Evolutionary conservation across 2,113 vertebrate species (phyloP).

Genomic region (Indri indri): DNA sequence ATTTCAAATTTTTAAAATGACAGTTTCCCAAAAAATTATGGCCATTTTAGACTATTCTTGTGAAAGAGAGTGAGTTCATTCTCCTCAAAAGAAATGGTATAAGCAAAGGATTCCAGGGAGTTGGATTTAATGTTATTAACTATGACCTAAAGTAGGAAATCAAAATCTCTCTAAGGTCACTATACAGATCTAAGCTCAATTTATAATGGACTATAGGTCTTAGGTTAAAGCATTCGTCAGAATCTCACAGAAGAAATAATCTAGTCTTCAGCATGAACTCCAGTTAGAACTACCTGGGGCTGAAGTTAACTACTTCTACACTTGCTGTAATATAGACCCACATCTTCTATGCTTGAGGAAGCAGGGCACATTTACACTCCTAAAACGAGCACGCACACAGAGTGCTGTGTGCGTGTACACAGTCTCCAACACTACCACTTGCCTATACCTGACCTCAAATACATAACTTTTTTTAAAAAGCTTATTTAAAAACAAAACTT

Average conservation of each 20-base stretch:
- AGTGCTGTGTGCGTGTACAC: background rate
- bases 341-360: background rate
- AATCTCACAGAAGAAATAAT: background rate
- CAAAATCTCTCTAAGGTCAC: background rate
- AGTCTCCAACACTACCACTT: background rate
- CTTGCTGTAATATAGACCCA: background rate
- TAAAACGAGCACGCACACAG: background rate
- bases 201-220: background rate
- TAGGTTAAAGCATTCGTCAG: background rate
- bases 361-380: background rate
- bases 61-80: conserved; percentile 18
- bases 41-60: background rate
- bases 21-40: background rate
- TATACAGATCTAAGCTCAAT: background rate
- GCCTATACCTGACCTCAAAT: background rate
- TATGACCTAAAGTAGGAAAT: background rate
- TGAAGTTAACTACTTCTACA: background rate
- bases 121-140: background rate
- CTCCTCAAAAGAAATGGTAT: background rate
- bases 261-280: background rate
- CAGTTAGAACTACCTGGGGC: background rate
- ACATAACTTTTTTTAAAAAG: background rate
- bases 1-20: background rate
- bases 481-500: background rate
- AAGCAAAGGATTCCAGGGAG: background rate